Evolutionary conservation across 2,113 vertebrate species (phyloP).

Genomic region (Psilopsiagon aymara): DNA sequence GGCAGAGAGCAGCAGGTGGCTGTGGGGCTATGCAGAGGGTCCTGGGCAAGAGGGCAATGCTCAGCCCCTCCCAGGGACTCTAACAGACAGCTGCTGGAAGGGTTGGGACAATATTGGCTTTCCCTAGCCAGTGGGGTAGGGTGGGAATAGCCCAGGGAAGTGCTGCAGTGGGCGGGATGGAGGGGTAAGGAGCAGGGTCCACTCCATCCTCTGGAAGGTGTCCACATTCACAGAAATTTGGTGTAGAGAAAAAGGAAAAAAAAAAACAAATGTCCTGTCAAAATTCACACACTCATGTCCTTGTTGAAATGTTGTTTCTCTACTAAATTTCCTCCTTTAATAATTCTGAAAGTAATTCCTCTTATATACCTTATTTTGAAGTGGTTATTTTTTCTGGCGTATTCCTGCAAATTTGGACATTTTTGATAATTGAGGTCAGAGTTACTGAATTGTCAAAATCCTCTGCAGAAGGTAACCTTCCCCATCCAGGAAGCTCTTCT

Average conservation of each 20-base stretch:
- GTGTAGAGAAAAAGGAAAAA: not conserved
- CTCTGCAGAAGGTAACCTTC: not conserved
- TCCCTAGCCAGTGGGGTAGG: too few species aligned
- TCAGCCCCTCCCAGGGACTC: not conserved
- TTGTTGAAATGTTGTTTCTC: not conserved
- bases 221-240: not conserved
- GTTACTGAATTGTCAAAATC: not conserved
- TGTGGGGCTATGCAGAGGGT: not conserved
- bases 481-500: not conserved
- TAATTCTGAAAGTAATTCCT: not conserved
- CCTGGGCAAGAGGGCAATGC: not conserved
- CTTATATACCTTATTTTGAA: not conserved
- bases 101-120: not conserved
- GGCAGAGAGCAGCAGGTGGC: not conserved
- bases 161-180: not conserved
- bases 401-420: not conserved
- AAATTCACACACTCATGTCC: not conserved
- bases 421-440: not conserved
- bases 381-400: not conserved
- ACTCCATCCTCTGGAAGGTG: not conserved
- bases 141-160: not conserved
- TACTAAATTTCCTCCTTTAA: not conserved
- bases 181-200: not conserved
- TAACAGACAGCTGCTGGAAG: not conserved
- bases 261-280: not conserved